A percentile compares a stretch with the other conserved stretches of the same genome.
Evolutionary conservation across 2,888 invertebrate species (phyloP).

Genomic region (Drosophila koepferae): DNA sequence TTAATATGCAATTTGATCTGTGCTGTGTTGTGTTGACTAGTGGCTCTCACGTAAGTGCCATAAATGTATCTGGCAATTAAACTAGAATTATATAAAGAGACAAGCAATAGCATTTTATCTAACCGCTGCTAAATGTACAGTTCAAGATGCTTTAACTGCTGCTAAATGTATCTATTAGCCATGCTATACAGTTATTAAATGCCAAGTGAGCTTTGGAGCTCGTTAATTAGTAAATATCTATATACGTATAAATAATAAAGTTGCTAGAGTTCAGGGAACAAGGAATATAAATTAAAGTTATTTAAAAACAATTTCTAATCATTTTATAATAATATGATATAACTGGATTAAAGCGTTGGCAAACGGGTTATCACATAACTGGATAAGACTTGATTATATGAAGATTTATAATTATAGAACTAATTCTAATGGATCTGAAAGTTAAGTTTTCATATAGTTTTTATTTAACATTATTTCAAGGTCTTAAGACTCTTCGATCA

Average conservation of each 20-base stretch:
- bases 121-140: constrained; percentile 69
- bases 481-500: constrained; percentile 20
- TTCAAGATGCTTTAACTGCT: constrained; percentile 55
- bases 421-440: neutral
- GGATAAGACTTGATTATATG: neutral
- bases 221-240: neutral
- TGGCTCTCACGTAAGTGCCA: constrained; percentile 25
- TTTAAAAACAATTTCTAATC: neutral
- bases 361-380: neutral
- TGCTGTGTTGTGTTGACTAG: constrained; percentile 26
- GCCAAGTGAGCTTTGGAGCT: constrained; percentile 25
- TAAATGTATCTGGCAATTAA: constrained; percentile 34
- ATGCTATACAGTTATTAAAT: constrained; percentile 28
- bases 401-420: neutral
- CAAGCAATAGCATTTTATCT: constrained; percentile 33
- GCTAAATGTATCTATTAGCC: constrained; percentile 54
- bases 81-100: constrained; percentile 40
- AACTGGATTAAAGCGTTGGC: neutral
- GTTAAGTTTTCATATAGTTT: neutral
- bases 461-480: neutral
- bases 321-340: constrained; percentile 1
- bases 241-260: neutral
- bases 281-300: neutral
- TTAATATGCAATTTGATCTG: constrained; percentile 10
- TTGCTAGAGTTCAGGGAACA: neutral